Percentiles rank a stretch among this genome's conserved stretches.
Evolutionary conservation across 2,113 vertebrate genomes (phyloP).

Genomic region (Lichenostomus cassidix): DNA sequence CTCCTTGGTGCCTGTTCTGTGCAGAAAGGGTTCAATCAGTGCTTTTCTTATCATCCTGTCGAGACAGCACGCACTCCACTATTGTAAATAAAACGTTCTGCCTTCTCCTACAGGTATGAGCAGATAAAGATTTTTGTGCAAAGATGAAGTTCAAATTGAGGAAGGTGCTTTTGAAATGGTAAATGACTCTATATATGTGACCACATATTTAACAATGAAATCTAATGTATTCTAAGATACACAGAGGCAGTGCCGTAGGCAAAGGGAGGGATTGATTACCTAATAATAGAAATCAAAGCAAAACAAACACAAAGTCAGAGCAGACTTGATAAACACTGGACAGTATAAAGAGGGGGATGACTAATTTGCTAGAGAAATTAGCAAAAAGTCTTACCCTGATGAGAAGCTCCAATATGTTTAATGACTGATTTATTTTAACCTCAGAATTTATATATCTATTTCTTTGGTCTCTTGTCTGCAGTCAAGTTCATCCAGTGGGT

Average conservation of each 20-base stretch:
- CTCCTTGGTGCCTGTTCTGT: not conserved
- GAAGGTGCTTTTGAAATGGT: not conserved
- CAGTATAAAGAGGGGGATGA: not conserved
- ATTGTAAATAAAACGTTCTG: not conserved
- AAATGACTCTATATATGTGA: not conserved
- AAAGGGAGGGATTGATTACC: not conserved
- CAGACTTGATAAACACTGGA: not conserved
- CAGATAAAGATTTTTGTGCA: not conserved
- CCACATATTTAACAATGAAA: not conserved
- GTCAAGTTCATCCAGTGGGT: not conserved
- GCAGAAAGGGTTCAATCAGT: not conserved
- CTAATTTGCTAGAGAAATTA: not conserved
- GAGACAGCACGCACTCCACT: not conserved
- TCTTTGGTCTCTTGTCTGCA: not conserved
- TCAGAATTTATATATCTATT: not conserved
- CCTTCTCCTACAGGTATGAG: not conserved
- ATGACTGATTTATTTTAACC: not conserved
- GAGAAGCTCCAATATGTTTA: not conserved
- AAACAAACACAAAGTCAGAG: not conserved
- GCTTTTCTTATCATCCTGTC: not conserved
- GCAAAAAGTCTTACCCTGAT: not conserved
- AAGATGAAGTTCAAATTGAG: not conserved
- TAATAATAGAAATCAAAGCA: not conserved
- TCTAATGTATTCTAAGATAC: not conserved
- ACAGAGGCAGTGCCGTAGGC: not conserved